Conservation (phyloP, 2,888 invertebrate species). For the Ormyrus thymus region DNA sequence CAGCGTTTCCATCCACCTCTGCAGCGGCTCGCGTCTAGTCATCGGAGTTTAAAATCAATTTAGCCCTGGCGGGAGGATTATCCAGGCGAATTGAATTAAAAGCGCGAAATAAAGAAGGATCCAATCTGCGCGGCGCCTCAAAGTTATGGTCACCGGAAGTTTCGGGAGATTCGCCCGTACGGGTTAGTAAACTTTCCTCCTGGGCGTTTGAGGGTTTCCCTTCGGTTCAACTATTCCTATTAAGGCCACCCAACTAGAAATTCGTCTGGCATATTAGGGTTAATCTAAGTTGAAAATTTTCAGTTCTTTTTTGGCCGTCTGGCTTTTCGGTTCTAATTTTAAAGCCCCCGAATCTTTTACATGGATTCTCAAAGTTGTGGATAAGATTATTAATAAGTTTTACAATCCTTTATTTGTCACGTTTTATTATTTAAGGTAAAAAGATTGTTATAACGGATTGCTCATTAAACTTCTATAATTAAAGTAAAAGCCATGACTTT, state of each 20-base stretch:
- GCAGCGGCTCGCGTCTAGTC: neutral
- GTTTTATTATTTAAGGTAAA: too few species aligned
- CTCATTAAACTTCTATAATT: too few species aligned
- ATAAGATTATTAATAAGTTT: too few species aligned
- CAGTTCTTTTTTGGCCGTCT: too few species aligned
- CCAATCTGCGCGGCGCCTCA: constrained; percentile 5
- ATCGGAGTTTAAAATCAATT: constrained; percentile 41
- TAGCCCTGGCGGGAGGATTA: constrained; percentile 3
- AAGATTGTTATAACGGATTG: too few species aligned
- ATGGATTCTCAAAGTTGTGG: too few species aligned
- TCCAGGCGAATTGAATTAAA: constrained; percentile 31
- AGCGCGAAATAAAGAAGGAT: constrained; percentile 29
- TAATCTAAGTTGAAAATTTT: constrained; percentile 22
- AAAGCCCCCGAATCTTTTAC: too few species aligned
- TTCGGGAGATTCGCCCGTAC: constrained; percentile 26
- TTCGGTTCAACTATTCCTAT: constrained; percentile 42
- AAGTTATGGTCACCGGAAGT: constrained; percentile 31
- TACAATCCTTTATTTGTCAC: too few species aligned
- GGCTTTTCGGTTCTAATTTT: too few species aligned
- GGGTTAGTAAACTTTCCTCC: constrained; percentile 35
- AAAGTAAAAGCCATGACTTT: too few species aligned
- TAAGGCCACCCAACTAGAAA: constrained; percentile 39
- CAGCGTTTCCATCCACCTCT: too few species aligned
- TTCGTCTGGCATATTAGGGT: constrained; percentile 15
- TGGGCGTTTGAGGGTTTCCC: constrained; percentile 2